Percentiles rank a stretch among this genome's conserved stretches.
These are phyloP conservation scores for Pachydiplax longipennis DNA, from an alignment of 2,888 invertebrate genomes.

Conservation along the genomic window DNA sequence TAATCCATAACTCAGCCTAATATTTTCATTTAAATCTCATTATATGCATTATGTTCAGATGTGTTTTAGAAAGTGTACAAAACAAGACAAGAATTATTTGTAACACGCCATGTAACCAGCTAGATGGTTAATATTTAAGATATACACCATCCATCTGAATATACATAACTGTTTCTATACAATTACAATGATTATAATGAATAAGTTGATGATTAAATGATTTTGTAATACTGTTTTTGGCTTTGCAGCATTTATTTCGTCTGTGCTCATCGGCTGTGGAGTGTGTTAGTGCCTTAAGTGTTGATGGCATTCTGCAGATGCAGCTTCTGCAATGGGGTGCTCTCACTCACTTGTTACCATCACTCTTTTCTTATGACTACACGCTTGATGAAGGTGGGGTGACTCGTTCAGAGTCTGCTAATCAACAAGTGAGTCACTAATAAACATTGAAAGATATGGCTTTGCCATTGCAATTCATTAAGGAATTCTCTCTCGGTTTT, in stretches of 20 bases:
- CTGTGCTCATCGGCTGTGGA: slow-evolving; percentile 88
- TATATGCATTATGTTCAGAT: no score
- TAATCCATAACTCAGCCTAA: no score
- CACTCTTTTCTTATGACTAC: slow-evolving; percentile 94
- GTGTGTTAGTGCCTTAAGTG: slow-evolving; percentile 85
- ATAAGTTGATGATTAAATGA: no score
- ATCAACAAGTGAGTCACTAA: slow-evolving; percentile 69
- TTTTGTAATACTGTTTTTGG: slow-evolving; percentile 49
- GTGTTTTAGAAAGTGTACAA: no score
- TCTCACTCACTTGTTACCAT: slow-evolving; percentile 88
- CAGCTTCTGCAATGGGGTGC: slow-evolving; percentile 85
- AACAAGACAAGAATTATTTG: no score
- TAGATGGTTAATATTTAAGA: no score
- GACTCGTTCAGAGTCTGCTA: slow-evolving; percentile 81
- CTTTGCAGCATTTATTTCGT: slow-evolving; percentile 76
- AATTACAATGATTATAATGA: no score
- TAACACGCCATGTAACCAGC: no score
- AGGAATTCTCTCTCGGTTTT: not conserved
- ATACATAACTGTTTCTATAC: no score
- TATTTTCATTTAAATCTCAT: no score
- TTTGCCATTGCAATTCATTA: not conserved
- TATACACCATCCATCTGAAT: no score
- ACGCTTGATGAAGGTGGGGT: slow-evolving; percentile 97
- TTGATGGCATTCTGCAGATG: slow-evolving; percentile 86
- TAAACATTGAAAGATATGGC: not conserved